Base-by-base conservation (phyloP, 2,888 invertebrate genomes). In the Diplolepis rosae region DNA sequence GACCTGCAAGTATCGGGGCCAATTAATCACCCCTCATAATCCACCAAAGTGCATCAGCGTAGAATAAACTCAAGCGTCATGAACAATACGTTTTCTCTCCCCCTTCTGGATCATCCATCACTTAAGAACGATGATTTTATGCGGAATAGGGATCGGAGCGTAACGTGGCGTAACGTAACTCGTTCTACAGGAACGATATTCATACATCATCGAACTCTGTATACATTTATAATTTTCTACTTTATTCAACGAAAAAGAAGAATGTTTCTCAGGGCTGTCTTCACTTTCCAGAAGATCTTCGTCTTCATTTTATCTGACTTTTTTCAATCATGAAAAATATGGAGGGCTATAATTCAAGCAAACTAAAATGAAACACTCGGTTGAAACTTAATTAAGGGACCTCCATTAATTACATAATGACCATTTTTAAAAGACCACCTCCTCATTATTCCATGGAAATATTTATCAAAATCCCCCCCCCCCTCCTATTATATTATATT, bases 81-180 rank as follows among this genome's bases (percentile, higher is more conserved):
- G 78, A 78, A 76, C 80, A 79, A 81, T 83, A 80, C 81, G 79
- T 80, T 80, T 79, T 73, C 79, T 75, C 78, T 71, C 71, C 76
- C 69, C 71, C 56, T 66, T 15, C 52, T 65, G 61, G 48, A 66
- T 74, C 75, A 77, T 78, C 68, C 70, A 73, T 78, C 77, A 78
- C 73, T 65, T 65, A 80, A 77, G 80, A 83, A 83, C 82, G 85
- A 85, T 85, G 84, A 86, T 87, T 86, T 85, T 84, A 86, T 86
- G 83, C 85, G 80, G 80, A 82, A 81, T 80, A 80, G 82, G 80
- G 74, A 80, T 79, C 80, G 78, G 78, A 75, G 79, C 79, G 79
- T 79, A 81, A 84, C 80, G 82, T 78, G 79, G 78, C 76, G 79
- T 77, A 76, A 82, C 80, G 82, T 69, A 77, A 75, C 77, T 76